phyloP scores from a whole-genome alignment of 2,888 invertebrate genomes.

The Athripsodes cinereus region DNA sequence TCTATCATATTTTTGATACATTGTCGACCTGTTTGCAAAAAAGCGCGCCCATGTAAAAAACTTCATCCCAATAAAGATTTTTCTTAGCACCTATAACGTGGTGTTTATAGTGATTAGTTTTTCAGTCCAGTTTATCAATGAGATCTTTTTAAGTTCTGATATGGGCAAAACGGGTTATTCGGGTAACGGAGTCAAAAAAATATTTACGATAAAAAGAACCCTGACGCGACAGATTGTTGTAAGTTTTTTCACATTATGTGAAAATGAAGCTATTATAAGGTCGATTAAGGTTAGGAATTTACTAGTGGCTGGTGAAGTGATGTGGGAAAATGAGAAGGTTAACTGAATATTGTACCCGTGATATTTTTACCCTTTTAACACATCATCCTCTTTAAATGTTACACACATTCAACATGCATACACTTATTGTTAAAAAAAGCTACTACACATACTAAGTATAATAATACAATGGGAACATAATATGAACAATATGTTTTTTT shows the following conservation, averaged over 20 bases:
- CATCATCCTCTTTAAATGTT: not conserved
- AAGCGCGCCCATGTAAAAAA: too few relatives aligned
- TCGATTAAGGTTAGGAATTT: not conserved
- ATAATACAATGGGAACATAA: too few relatives aligned
- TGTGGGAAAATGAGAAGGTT: conserved; percentile 1
- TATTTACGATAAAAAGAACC: conserved; percentile 1
- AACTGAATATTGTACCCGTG: not conserved
- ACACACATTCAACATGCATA: not conserved
- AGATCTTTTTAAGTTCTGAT: too few relatives aligned
- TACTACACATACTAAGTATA: too few relatives aligned
- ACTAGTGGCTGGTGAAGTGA: conserved; percentile 2
- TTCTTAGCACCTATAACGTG: too few relatives aligned
- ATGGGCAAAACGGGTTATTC: not conserved
- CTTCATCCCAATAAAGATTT: too few relatives aligned
- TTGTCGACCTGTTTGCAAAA: too few relatives aligned
- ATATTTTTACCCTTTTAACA: not conserved
- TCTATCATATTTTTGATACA: too few relatives aligned
- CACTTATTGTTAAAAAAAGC: too few relatives aligned
- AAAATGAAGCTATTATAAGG: conserved; percentile 2
- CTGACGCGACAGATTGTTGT: conserved; percentile 1
- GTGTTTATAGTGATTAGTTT: too few relatives aligned
- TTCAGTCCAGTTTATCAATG: too few relatives aligned
- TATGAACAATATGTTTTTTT: too few relatives aligned
- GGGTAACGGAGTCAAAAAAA: not conserved
- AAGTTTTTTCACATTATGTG: not conserved